Evolutionary conservation across 37 sponge, comb jelly and placozoan species (phyloP).

Genomic region (Dysidea cf. avara): DNA sequence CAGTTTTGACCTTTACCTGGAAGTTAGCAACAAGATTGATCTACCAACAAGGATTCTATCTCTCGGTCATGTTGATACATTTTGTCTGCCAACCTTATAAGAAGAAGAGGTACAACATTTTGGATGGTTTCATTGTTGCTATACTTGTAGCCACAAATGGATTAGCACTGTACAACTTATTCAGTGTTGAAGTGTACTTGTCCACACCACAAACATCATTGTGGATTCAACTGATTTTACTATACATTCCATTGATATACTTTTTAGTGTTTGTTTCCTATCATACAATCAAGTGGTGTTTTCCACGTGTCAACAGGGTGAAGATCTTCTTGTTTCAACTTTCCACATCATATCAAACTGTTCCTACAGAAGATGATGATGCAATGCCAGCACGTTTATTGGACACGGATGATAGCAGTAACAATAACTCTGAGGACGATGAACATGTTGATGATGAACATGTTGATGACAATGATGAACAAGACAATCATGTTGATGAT

Average conservation of each 20-base stretch:
- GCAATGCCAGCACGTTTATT: too few relatives aligned
- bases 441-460: too few relatives aligned
- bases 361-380: too few relatives aligned
- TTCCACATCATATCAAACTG: too few relatives aligned
- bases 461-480: too few relatives aligned
- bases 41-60: conserved; percentile 7
- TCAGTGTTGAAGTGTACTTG: background rate
- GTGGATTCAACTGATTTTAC: conserved; percentile 2
- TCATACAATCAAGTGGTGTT: too few relatives aligned
- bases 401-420: too few relatives aligned
- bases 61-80: background rate
- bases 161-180: conserved; percentile 12
- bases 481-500: too few relatives aligned
- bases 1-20: conserved; percentile 5
- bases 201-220: background rate
- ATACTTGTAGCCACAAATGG: conserved; percentile 16
- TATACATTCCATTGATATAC: conserved; percentile 14
- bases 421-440: too few relatives aligned
- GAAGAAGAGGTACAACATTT: background rate
- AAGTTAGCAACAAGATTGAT: background rate
- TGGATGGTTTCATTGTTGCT: conserved; percentile 13
- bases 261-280: background rate
- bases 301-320: too few relatives aligned
- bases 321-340: too few relatives aligned
- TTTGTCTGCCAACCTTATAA: conserved; percentile 14